Base-by-base conservation (phyloP, 2,888 invertebrate genomes). In the Scotopteryx bipunctaria region DNA sequence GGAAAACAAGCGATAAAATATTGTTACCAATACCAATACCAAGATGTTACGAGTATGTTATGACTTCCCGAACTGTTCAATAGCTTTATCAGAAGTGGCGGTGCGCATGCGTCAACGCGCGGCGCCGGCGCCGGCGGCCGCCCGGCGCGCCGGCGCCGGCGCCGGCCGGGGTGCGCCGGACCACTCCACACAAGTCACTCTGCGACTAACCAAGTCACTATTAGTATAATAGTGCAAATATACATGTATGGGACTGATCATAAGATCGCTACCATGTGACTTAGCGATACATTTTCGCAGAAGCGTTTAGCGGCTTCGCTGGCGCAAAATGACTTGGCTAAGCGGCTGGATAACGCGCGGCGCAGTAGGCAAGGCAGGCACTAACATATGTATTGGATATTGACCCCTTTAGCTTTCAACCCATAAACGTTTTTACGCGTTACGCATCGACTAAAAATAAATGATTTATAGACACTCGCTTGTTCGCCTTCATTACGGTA, bases 381-480 rank as follows among this genome's bases (percentile, higher is more conserved):
- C 54, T 57, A 48, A 54, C 43, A 51, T 44, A 46, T 54, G 56
- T 49, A 59, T 59, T 73, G 73, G 67, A 61, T 69, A 64, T 66
- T 71, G 74, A 73, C 73, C 73, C 55, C 61, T 61, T 70, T 70
- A 55, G 60, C 53, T 57, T 37, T 45, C 54, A 63, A 52, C 31
- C 58, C 29, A 51, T 58, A 55, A 49, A 59, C 50, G 53, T 58
- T 57, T 57, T 57, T 57, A 53, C 41, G 17, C 33, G 48, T 55
- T 59, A 58, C 57, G 32, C 55, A 58, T 63, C 55, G 27, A 32
- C 47, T 53, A 38, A 36, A 52, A 54, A 48, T 48, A 41, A 40
- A 56, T 55, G 53, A 57, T 56, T 51, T 48, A 42, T 46, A 35
- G 19, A 2, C 15, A 31, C 29, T 41, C 38, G 52, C 43, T 46